Evolutionary conservation across 1,140 invertebrate species (phyloP).

Genomic region (Aricia agestis): DNA sequence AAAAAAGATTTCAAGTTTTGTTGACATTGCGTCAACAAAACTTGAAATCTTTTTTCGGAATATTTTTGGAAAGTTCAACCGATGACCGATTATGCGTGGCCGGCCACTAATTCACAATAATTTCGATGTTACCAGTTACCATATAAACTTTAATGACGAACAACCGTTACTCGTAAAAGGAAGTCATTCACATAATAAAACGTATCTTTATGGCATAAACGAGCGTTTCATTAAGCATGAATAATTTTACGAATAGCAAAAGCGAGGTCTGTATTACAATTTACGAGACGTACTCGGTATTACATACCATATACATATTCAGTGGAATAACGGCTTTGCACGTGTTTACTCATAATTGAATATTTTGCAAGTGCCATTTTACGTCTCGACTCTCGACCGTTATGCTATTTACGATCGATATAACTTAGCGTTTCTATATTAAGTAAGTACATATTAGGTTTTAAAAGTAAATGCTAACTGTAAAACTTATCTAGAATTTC

Average conservation of each 20-base stretch:
- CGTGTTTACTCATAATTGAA: slow-evolving; percentile 7
- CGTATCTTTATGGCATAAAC: background rate
- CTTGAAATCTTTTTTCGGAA: too few relatives aligned
- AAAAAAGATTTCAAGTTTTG: background rate
- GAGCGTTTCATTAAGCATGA: background rate
- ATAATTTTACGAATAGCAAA: slow-evolving; percentile 13
- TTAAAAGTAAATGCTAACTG: too few relatives aligned
- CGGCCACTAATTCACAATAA: background rate
- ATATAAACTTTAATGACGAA: background rate
- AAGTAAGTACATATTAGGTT: too few relatives aligned
- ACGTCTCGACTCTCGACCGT: background rate
- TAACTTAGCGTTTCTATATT: background rate
- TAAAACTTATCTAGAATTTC: too few relatives aligned
- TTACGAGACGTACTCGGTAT: background rate
- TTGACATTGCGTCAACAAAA: too few relatives aligned
- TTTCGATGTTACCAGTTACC: slow-evolving; percentile 35
- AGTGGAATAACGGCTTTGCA: slow-evolving; percentile 4
- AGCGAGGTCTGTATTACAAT: background rate
- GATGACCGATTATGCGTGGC: background rate
- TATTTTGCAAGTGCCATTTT: background rate
- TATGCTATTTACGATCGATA: background rate
- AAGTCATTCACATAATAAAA: slow-evolving; percentile 7
- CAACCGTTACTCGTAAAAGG: slow-evolving; percentile 8
- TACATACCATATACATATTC: slow-evolving; percentile 4
- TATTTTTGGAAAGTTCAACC: background rate